Conservation (phyloP, 2,113 vertebrate genomes). For the Saimiri boliviensis region DNA sequence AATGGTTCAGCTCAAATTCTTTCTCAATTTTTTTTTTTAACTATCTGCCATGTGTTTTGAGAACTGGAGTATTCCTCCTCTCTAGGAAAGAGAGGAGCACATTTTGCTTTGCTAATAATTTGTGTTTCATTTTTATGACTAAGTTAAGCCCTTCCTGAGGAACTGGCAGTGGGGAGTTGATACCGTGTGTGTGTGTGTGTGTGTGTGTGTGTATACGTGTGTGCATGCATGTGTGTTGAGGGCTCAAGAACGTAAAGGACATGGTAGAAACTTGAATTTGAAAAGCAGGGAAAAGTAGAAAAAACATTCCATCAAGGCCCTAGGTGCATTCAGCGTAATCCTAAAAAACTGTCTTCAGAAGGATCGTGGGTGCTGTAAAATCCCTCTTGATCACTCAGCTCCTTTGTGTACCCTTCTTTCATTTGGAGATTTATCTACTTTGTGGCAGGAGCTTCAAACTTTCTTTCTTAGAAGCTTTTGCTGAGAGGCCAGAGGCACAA, state of each 20-base stretch:
- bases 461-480: not conserved
- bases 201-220: accelerated
- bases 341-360: not conserved
- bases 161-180: not conserved
- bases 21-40: not conserved
- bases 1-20: not conserved
- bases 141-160: not conserved
- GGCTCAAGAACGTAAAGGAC: not conserved
- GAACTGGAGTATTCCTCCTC: not conserved
- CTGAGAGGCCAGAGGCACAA: not conserved
- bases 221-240: not conserved
- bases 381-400: not conserved
- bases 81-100: not conserved
- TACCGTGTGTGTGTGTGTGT: accelerated
- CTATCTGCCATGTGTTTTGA: not conserved
- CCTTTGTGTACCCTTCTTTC: not conserved
- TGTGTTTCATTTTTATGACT: not conserved
- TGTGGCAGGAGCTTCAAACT: not conserved
- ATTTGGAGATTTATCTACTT: not conserved
- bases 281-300: not conserved
- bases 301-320: not conserved
- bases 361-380: too few relatives aligned
- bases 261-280: not conserved
- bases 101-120: not conserved
- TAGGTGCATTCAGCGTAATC: not conserved